A percentile compares a stretch with the other conserved stretches of the same genome.
Evolutionary conservation across 2,113 vertebrate species (phyloP).

Genomic region (Hiodon tergisus): DNA sequence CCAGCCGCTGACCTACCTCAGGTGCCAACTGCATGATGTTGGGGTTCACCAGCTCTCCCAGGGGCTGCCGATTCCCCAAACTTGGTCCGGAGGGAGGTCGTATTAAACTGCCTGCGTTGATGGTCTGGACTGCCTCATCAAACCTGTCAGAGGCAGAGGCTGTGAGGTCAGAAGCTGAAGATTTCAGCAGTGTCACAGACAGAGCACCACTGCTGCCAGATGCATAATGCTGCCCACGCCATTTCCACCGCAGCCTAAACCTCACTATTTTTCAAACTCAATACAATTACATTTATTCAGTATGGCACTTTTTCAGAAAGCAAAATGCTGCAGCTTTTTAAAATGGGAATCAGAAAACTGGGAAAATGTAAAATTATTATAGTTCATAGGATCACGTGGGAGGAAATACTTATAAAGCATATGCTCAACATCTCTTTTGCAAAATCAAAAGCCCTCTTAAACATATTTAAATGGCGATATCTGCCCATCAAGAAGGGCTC

Average conservation of each 20-base stretch:
- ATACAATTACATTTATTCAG: no score
- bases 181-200: background rate
- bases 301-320: no score
- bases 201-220: background rate
- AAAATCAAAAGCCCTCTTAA: background rate
- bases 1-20: conserved; percentile 55
- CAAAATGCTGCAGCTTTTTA: no score
- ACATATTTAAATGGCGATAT: no score
- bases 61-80: conserved; percentile 40
- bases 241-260: background rate
- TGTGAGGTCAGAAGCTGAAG: background rate
- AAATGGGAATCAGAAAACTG: no score
- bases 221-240: no score
- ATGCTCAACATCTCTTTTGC: conserved; percentile 8
- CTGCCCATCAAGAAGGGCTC: conserved; percentile 6
- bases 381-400: no score
- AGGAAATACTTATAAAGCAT: no score
- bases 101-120: conserved; percentile 57
- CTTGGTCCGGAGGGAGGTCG: conserved; percentile 40
- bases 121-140: conserved; percentile 77
- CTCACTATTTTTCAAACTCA: no score
- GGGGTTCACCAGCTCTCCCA: conserved; percentile 80
- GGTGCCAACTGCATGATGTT: conserved; percentile 75
- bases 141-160: conserved; percentile 57
- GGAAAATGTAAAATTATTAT: no score